Conservation (phyloP, 2,888 invertebrate species). For the Watsonalla cultraria region DNA sequence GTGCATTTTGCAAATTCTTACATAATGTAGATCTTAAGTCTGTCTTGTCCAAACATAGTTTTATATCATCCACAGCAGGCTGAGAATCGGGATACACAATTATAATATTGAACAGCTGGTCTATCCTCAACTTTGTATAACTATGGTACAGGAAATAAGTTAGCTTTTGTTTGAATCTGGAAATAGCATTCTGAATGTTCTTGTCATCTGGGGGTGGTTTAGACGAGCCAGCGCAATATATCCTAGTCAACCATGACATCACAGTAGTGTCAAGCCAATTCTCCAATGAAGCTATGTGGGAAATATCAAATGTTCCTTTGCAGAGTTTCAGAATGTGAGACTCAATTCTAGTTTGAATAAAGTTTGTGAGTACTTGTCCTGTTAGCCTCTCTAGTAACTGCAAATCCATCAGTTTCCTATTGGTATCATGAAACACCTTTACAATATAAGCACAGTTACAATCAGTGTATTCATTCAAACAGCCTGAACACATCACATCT, state of each 20-base stretch:
- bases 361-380: slow-evolving; percentile 89
- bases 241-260: slow-evolving; percentile 90
- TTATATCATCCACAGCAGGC: slow-evolving; percentile 93
- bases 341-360: slow-evolving; percentile 91
- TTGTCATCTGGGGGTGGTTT: slow-evolving; percentile 77
- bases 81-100: slow-evolving; percentile 98
- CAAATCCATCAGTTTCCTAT: slow-evolving; percentile 86
- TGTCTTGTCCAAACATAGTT: slow-evolving; percentile 90
- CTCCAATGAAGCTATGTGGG: slow-evolving; percentile 87
- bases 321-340: slow-evolving; percentile 91
- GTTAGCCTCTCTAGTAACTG: slow-evolving; percentile 89
- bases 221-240: slow-evolving; percentile 84
- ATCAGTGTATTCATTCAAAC: slow-evolving; percentile 80
- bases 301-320: slow-evolving; percentile 91
- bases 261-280: slow-evolving; percentile 93
- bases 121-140: slow-evolving; percentile 92
- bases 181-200: slow-evolving; percentile 76
- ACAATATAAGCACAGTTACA: slow-evolving; percentile 82
- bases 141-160: slow-evolving; percentile 91
- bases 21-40: slow-evolving; percentile 89
- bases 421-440: slow-evolving; percentile 86
- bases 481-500: slow-evolving; percentile 83
- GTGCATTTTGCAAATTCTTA: slow-evolving; percentile 86
- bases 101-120: slow-evolving; percentile 96
- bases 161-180: slow-evolving; percentile 86